These are phyloP conservation scores for Limnothrissa miodon DNA, from an alignment of 2,113 vertebrate species.

Conservation along the genomic window DNA sequence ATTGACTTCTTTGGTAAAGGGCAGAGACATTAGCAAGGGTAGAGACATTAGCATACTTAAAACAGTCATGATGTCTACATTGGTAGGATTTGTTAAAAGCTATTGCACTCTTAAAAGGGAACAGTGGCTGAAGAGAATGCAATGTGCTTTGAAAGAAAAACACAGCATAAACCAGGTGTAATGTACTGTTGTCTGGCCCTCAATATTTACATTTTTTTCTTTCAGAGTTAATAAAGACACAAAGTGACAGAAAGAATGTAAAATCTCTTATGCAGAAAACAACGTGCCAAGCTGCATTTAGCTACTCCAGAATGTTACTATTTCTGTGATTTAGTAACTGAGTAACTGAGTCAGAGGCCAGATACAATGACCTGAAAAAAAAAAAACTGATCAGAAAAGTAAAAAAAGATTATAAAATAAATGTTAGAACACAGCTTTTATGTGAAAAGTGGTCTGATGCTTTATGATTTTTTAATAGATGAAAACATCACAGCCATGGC, in stretches of 20 bases:
- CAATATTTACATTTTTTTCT: too few relatives aligned
- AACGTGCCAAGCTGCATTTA: not conserved
- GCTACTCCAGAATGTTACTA: not conserved
- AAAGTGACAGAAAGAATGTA: not conserved
- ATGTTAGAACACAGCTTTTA: not conserved
- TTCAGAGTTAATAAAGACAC: not conserved
- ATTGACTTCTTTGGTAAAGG: conserved; percentile 69
- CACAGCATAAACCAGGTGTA: not conserved
- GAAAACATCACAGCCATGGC: not conserved
- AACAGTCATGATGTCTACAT: not conserved
- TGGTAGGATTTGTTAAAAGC: not conserved
- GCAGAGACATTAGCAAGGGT: conserved; percentile 39
- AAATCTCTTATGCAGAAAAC: not conserved
- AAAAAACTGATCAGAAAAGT: too few relatives aligned
- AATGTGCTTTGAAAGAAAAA: not conserved
- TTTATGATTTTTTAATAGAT: not conserved
- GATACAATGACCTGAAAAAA: not conserved
- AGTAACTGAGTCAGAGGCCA: not conserved
- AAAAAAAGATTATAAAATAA: not conserved
- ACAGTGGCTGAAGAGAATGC: not conserved
- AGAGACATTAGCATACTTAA: not conserved
- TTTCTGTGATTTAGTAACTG: not conserved
- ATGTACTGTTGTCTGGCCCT: not conserved
- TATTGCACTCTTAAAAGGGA: not conserved
- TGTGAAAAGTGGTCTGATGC: not conserved